A percentile compares a stretch with the other conserved stretches of the same genome.
phyloP scores from a whole-genome alignment of 2,113 vertebrate species.

The Prunella fulvescens region DNA sequence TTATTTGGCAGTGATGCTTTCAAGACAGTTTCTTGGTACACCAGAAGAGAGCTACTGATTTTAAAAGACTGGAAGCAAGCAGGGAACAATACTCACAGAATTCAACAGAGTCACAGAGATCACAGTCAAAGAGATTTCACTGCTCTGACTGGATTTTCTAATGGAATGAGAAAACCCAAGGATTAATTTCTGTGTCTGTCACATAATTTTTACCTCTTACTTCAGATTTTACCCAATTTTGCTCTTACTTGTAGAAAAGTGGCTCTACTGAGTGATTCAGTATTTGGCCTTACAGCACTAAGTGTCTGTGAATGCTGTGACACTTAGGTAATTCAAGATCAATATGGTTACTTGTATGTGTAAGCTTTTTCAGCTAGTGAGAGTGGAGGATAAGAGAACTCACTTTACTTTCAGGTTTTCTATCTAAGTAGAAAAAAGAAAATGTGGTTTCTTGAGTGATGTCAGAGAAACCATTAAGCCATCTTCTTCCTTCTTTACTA shows the following conservation, averaged over 20 bases:
- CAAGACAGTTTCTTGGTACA: background rate
- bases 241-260: background rate
- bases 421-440: background rate
- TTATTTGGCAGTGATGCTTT: background rate
- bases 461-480: background rate
- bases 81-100: background rate
- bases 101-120: no score
- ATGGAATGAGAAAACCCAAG: background rate
- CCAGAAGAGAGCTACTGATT: background rate
- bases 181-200: background rate
- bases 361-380: background rate
- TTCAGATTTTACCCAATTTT: background rate
- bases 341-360: background rate
- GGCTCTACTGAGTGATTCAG: background rate
- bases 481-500: background rate
- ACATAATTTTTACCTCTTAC: background rate
- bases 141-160: background rate
- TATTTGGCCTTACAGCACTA: background rate
- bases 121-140: background rate
- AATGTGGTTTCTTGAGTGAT: background rate
- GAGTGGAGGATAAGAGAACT: background rate
- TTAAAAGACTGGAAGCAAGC: background rate
- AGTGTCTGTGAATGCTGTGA: background rate
- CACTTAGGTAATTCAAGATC: background rate
- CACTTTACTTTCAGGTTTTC: background rate